Conservation (phyloP, 2,113 vertebrate genomes). For the Callorhinus ursinus region DNA sequence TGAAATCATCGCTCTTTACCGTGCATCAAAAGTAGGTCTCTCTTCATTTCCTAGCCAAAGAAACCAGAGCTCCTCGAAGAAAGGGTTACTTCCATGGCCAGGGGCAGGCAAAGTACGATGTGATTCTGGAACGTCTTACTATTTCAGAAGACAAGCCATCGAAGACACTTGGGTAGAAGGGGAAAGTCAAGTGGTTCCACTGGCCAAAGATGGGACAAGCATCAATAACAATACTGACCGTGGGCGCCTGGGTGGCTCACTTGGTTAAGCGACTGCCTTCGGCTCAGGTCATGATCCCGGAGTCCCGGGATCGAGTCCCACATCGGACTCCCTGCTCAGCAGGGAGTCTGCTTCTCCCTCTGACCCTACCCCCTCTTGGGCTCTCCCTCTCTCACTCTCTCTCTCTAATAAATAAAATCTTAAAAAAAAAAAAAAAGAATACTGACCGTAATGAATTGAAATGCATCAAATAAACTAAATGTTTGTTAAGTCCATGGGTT, state of each 20-base stretch:
- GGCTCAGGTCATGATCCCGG: too few relatives aligned
- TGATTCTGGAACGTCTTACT: not conserved
- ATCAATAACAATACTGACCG: not conserved
- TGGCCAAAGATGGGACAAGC: not conserved
- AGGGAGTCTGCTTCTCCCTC: too few relatives aligned
- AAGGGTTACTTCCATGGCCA: not conserved
- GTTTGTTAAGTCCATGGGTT: not conserved
- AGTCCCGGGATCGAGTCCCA: too few relatives aligned
- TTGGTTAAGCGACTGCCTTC: too few relatives aligned
- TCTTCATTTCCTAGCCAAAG: not conserved
- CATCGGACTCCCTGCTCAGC: too few relatives aligned
- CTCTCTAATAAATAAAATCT: too few relatives aligned
- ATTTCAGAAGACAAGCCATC: slow-evolving; percentile 31
- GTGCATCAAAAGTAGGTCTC: not conserved
- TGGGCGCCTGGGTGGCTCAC: not conserved
- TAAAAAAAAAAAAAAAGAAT: not conserved
- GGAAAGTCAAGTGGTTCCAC: not conserved
- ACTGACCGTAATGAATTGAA: not conserved
- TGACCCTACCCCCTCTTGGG: too few relatives aligned
- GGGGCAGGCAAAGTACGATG: not conserved
- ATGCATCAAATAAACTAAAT: not conserved
- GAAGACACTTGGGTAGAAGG: not conserved
- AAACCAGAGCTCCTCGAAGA: not conserved
- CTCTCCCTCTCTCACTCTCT: too few relatives aligned
- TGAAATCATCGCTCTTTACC: not conserved